Conservation (phyloP, 1,140 invertebrate species). For the Eubasilissa regina region DNA sequence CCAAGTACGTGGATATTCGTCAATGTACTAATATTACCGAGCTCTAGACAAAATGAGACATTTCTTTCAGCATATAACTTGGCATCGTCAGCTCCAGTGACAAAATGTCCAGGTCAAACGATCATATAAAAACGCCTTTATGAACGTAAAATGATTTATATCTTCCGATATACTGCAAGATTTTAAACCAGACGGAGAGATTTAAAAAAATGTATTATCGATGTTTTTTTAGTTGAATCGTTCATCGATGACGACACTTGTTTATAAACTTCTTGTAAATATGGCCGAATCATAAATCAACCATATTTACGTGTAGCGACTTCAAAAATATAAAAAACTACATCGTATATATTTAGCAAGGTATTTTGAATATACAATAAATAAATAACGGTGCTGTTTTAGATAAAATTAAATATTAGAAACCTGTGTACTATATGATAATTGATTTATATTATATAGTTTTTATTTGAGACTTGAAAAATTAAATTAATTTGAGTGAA, state of each 20-base stretch:
- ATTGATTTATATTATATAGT: too few species aligned
- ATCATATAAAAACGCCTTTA: constrained; percentile 5
- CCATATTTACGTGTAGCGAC: background rate
- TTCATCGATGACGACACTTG: background rate
- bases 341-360: background rate
- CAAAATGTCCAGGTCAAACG: constrained; percentile 19
- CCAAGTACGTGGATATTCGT: background rate
- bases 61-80: background rate
- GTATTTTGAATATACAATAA: too few species aligned
- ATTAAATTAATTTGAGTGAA: too few species aligned
- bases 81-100: background rate
- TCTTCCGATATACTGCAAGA: background rate
- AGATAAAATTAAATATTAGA: too few species aligned
- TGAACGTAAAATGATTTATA: constrained; percentile 10
- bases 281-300: background rate
- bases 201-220: too few species aligned
- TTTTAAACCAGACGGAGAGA: too few species aligned
- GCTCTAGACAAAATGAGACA: constrained; percentile 12
- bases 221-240: background rate
- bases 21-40: background rate
- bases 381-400: too few species aligned
- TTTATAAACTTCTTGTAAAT: background rate
- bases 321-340: background rate
- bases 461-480: too few species aligned
- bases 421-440: too few species aligned